Percentiles rank a stretch among this genome's conserved stretches.
Conservation (phyloP, 2,113 vertebrate genomes). For the Chloebia gouldiae region DNA sequence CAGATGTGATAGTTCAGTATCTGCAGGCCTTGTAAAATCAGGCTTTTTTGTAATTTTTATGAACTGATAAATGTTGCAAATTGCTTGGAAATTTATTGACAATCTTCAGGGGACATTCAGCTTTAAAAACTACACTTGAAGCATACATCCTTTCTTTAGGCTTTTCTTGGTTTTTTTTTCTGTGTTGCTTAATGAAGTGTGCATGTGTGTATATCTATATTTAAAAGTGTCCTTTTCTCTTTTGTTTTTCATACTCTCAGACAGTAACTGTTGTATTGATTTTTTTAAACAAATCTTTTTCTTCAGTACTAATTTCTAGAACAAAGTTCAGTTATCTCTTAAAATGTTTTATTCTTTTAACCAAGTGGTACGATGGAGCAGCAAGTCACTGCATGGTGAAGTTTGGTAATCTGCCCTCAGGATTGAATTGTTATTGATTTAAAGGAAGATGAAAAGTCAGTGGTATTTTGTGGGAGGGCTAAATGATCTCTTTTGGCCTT, state of each 20-base stretch:
- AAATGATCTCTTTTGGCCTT: constrained; percentile 1
- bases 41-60: not conserved
- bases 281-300: not conserved
- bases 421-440: not conserved
- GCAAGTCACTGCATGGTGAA: not conserved
- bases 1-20: not conserved
- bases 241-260: not conserved
- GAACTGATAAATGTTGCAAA: not conserved
- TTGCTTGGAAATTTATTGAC: not conserved
- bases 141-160: not conserved
- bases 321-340: not conserved
- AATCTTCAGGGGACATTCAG: not conserved
- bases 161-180: not conserved
- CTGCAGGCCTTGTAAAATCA: not conserved
- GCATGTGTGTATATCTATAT: not conserved
- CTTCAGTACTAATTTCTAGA: not conserved
- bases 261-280: not conserved
- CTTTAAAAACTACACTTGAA: not conserved
- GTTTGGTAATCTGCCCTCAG: not conserved
- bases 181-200: not conserved
- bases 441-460: constrained; percentile 24
- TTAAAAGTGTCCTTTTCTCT: not conserved
- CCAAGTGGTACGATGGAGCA: not conserved
- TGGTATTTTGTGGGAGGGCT: not conserved
- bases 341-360: not conserved